phyloP scores from a whole-genome alignment of 92 coral and sea anemone species.

The Epizoanthus ramosus region DNA sequence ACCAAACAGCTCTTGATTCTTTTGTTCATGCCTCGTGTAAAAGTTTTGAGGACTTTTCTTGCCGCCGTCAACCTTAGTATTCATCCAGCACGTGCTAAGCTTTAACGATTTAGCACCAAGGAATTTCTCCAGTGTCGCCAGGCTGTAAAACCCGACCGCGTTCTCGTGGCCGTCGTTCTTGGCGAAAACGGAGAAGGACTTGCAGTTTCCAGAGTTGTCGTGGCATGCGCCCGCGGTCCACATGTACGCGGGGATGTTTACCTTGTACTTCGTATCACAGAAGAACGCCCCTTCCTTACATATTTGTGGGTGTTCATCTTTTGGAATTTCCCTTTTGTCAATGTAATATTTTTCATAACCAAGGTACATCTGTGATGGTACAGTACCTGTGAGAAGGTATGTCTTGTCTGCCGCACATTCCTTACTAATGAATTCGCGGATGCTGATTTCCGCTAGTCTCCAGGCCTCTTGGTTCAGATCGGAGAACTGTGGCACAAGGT shows the following conservation, averaged over 20 bases:
- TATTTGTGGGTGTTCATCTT: not conserved
- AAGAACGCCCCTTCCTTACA: not conserved
- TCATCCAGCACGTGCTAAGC: conserved; percentile 36
- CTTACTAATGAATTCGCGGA: conserved; percentile 29
- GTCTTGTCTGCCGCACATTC: conserved; percentile 27
- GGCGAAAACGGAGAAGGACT: conserved; percentile 43
- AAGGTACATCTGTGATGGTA: conserved; percentile 45
- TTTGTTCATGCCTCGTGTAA: not conserved
- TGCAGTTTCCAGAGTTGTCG: conserved; percentile 23
- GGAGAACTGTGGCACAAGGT: conserved; percentile 45
- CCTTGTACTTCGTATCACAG: conserved; percentile 31
- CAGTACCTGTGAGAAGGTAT: conserved; percentile 41
- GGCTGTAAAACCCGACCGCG: conserved; percentile 42
- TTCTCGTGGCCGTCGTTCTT: conserved; percentile 52
- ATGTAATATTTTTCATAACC: not conserved
- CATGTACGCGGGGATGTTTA: conserved; percentile 46
- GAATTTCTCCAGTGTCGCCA: conserved; percentile 41
- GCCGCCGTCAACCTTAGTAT: not conserved
- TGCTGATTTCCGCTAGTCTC: conserved; percentile 41
- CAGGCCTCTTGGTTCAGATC: conserved; percentile 48
- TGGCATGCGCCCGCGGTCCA: conserved; percentile 50
- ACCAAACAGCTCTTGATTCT: not conserved
- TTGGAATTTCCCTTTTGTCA: not conserved
- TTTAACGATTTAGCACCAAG: conserved; percentile 42
- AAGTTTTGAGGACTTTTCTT: not conserved